A percentile compares a stretch with the other conserved stretches of the same genome.
phyloP scores from a whole-genome alignment of 1,140 invertebrate species.

The Sitophilus oryzae region DNA sequence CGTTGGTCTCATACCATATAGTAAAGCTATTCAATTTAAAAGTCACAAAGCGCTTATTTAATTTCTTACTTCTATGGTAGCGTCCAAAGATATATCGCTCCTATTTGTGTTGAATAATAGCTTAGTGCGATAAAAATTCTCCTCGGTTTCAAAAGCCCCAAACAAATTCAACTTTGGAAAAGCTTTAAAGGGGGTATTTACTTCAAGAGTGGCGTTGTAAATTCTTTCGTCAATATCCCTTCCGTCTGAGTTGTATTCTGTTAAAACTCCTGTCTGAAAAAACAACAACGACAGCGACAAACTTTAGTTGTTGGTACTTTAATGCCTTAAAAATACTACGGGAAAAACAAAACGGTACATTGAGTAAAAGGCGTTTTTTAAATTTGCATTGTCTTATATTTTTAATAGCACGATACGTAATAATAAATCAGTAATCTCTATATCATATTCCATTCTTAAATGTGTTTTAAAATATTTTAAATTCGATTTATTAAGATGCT shows the following conservation, averaged over 20 bases:
- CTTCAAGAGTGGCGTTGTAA: slow-evolving; percentile 46
- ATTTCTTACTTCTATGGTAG: slow-evolving; percentile 47
- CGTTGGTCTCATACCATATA: too few relatives aligned
- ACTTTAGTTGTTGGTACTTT: slow-evolving; percentile 17
- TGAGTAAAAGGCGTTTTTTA: too few relatives aligned
- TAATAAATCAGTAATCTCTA: too few relatives aligned
- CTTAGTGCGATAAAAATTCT: slow-evolving; percentile 48
- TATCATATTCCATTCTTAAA: too few relatives aligned
- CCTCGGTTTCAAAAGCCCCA: slow-evolving; percentile 48
- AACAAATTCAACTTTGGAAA: slow-evolving; percentile 47
- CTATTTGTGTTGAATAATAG: slow-evolving; percentile 46
- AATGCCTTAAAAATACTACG: slow-evolving; percentile 1
- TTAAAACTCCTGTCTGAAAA: slow-evolving; percentile 44
- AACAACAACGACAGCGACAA: slow-evolving; percentile 4
- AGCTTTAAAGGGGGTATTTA: slow-evolving; percentile 52
- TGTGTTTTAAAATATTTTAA: too few relatives aligned
- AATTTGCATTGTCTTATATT: too few relatives aligned
- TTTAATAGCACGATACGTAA: too few relatives aligned
- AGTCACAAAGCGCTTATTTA: slow-evolving; percentile 25
- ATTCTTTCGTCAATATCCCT: slow-evolving; percentile 45
- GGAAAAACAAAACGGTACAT: too few relatives aligned
- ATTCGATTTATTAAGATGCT: too few relatives aligned
- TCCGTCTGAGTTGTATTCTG: slow-evolving; percentile 48
- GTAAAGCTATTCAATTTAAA: slow-evolving; percentile 27
- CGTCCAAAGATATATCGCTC: slow-evolving; percentile 45